These are phyloP conservation scores for Argentina silus DNA, from an alignment of 2,797 vertebrate species.

Conservation along the genomic window DNA sequence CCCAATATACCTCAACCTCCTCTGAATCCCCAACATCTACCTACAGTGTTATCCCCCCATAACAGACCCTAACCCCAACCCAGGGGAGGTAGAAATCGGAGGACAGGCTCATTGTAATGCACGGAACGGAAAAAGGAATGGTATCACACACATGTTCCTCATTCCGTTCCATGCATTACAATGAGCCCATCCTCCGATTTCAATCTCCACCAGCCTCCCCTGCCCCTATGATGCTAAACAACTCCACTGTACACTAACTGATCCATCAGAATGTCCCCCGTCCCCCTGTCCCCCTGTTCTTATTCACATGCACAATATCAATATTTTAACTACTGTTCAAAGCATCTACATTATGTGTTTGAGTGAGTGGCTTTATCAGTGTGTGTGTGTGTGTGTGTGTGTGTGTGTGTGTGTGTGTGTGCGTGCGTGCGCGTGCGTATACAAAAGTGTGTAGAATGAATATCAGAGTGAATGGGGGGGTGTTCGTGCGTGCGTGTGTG, in stretches of 20 bases:
- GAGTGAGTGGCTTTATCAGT: not conserved
- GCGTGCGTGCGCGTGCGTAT: slow-evolving; percentile 18
- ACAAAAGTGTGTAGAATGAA: not conserved
- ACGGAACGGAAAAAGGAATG: too few species aligned
- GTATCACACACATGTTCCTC: too few species aligned
- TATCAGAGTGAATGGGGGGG: not conserved
- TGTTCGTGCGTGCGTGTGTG: slow-evolving; percentile 26
- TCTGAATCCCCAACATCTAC: not conserved
- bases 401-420: slow-evolving; percentile 22
- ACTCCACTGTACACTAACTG: slow-evolving; percentile 11
- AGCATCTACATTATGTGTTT: not conserved
- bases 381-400: slow-evolving; percentile 25
- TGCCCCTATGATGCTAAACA: slow-evolving; percentile 24
- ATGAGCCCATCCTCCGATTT: too few species aligned
- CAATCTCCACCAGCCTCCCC: not conserved
- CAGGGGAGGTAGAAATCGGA: too few species aligned
- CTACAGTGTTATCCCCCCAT: not conserved
- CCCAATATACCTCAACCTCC: not conserved
- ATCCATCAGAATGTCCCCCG: slow-evolving; percentile 23
- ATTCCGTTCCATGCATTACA: too few species aligned
- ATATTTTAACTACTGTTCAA: not conserved
- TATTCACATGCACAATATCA: not conserved
- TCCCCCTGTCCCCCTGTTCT: not conserved
- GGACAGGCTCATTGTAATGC: too few species aligned
- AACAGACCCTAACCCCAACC: not conserved